Percentiles rank a stretch among this genome's conserved stretches.
These are phyloP conservation scores for Nephrotoma guestfalica DNA, from an alignment of 2,888 invertebrate genomes.

Conservation along the genomic window DNA sequence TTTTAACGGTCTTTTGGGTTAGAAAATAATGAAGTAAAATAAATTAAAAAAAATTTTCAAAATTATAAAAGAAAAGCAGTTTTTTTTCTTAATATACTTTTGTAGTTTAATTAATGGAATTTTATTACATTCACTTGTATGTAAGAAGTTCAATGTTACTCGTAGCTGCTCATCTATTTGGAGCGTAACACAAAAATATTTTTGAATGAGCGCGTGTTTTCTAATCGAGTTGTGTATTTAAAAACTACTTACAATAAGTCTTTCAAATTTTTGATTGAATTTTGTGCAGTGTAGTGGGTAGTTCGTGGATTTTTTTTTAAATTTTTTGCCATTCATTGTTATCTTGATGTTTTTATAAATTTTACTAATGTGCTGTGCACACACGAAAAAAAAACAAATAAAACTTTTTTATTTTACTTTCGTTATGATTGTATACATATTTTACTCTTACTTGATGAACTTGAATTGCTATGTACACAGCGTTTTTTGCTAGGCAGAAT, in stretches of 20 bases:
- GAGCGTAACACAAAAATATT: background rate
- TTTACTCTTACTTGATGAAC: background rate
- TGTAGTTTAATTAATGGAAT: background rate
- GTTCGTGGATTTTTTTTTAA: background rate
- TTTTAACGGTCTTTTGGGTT: background rate
- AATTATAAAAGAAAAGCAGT: background rate
- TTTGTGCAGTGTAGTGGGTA: background rate
- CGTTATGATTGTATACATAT: background rate
- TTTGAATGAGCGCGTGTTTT: background rate
- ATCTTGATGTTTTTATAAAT: background rate
- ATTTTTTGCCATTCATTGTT: background rate
- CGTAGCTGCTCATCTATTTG: background rate
- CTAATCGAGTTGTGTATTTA: background rate
- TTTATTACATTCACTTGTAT: background rate
- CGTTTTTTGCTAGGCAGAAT: background rate
- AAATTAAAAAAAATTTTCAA: background rate
- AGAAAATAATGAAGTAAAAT: background rate
- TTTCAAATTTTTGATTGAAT: background rate
- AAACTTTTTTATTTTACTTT: background rate
- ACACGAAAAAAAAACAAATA: background rate
- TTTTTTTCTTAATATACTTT: background rate
- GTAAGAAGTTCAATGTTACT: background rate
- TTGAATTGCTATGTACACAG: background rate
- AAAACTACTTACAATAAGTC: background rate
- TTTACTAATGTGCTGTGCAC: background rate